These are phyloP conservation scores for Megalopta genalis DNA, from an alignment of 1,140 invertebrate genomes.

Conservation along the genomic window DNA sequence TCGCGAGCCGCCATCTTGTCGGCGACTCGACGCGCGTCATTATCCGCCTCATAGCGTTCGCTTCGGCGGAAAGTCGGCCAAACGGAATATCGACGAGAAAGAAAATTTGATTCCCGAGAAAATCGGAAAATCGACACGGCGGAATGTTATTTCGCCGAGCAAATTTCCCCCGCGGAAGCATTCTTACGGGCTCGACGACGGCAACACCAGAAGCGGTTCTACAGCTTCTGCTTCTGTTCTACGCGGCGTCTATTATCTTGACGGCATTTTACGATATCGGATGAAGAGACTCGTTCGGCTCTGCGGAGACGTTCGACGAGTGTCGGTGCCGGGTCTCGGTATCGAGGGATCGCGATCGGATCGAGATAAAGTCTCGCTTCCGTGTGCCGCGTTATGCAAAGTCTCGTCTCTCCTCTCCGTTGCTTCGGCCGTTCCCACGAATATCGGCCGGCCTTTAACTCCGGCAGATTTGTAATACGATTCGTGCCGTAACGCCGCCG, in stretches of 20 bases:
- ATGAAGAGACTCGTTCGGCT: background rate
- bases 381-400: conserved; percentile 35
- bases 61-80: too few relatives aligned
- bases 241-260: too few relatives aligned
- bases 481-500: conserved; percentile 2
- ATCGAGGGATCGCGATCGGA: conserved; percentile 21
- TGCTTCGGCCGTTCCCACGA: conserved; percentile 30
- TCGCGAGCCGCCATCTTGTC: background rate
- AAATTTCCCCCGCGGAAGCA: too few relatives aligned
- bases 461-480: conserved; percentile 34
- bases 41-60: background rate
- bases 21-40: background rate
- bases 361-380: conserved; percentile 17
- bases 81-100: too few relatives aligned
- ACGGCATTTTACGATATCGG: too few relatives aligned
- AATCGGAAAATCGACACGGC: too few relatives aligned
- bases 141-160: too few relatives aligned
- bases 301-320: background rate
- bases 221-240: too few relatives aligned
- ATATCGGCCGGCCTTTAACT: conserved; percentile 33
- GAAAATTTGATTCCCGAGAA: too few relatives aligned
- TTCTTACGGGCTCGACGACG: too few relatives aligned
- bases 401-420: background rate
- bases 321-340: background rate
- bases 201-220: too few relatives aligned